A percentile compares a stretch with the other conserved stretches of the same genome.
Conservation (phyloP, 2,888 invertebrate genomes). For the Carabus problematicus region DNA sequence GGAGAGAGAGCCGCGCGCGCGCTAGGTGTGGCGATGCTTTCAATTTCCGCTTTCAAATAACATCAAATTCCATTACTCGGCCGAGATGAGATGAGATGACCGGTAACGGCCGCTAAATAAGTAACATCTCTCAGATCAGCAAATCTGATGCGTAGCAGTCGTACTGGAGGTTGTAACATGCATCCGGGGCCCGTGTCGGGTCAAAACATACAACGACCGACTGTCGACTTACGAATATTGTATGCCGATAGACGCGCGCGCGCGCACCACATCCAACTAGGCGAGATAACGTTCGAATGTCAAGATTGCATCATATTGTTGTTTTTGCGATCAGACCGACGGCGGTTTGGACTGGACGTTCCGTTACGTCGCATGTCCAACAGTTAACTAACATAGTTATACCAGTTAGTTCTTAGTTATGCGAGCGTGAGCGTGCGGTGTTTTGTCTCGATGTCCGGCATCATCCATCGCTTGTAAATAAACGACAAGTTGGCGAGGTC, state of each 20-base stretch:
- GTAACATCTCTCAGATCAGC: constrained; percentile 13
- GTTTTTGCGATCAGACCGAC: background rate
- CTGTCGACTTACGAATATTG: too few species aligned
- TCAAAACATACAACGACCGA: too few species aligned
- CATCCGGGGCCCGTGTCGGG: too few species aligned
- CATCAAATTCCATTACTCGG: constrained; percentile 52
- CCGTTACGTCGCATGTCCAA: too few species aligned
- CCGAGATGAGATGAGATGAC: constrained; percentile 42
- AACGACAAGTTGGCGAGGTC: constrained; percentile 25
- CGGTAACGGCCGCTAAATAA: constrained; percentile 37
- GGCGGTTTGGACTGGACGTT: too few species aligned
- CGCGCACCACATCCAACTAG: background rate
- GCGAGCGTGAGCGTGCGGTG: too few species aligned
- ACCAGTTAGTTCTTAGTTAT: too few species aligned
- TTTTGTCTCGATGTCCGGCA: too few species aligned
- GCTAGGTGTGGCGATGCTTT: constrained; percentile 48
- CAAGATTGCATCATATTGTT: constrained; percentile 26
- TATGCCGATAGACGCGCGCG: background rate
- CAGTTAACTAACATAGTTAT: too few species aligned
- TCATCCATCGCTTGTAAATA: too few species aligned
- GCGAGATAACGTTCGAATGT: background rate
- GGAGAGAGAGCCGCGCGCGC: constrained; percentile 36
- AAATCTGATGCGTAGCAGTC: too few species aligned
- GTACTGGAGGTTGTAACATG: too few species aligned
- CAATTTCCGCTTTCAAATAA: constrained; percentile 55